These are phyloP conservation scores for Neodon shergylaensis DNA, from an alignment of 2,113 vertebrate species.

Conservation along the genomic window DNA sequence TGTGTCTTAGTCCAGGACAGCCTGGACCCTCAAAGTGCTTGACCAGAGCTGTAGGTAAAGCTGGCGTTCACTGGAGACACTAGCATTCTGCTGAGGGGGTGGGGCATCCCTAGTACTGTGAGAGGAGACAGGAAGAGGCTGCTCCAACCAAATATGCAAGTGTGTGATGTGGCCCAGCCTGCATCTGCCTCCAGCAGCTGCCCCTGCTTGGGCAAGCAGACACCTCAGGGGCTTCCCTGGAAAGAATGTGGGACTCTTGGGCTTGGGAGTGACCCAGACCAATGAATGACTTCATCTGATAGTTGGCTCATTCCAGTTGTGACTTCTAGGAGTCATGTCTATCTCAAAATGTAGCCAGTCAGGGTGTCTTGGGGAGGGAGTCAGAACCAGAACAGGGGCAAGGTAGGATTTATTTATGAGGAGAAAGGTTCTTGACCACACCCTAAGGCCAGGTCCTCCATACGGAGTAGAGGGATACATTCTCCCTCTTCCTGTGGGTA, in stretches of 20 bases:
- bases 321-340: conserved; percentile 18
- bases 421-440: not conserved
- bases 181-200: not conserved
- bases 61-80: not conserved
- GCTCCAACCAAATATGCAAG: not conserved
- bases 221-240: not conserved
- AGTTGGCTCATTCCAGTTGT: not conserved
- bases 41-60: not conserved
- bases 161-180: not conserved
- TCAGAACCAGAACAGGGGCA: conserved; percentile 21
- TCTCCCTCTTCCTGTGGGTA: not conserved
- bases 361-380: conserved; percentile 18
- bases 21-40: not conserved
- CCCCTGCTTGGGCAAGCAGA: not conserved
- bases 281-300: not conserved
- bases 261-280: not conserved
- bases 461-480: not conserved
- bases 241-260: not conserved
- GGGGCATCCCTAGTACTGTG: accelerated
- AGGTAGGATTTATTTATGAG: not conserved
- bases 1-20: not conserved
- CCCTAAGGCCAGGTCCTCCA: not conserved
- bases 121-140: not conserved
- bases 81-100: not conserved
- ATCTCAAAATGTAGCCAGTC: not conserved